These are phyloP conservation scores for Synanceia verrucosa DNA, from an alignment of 2,797 vertebrate genomes.

Conservation along the genomic window DNA sequence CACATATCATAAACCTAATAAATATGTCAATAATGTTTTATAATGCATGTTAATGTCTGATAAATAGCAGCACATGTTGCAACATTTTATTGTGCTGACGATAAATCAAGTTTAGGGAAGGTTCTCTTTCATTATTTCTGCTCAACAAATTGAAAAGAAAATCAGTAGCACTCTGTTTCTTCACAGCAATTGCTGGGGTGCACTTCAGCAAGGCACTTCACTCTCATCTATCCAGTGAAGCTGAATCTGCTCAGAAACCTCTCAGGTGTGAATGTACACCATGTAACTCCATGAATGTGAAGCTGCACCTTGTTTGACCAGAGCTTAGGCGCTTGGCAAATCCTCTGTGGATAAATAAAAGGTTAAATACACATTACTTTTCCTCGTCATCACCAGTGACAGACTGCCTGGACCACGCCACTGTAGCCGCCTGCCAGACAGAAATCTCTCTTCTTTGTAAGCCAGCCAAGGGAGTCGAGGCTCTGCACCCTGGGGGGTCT, in stretches of 20 bases:
- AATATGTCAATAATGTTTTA: background rate
- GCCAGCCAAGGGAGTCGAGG: background rate
- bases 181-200: background rate
- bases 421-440: constrained; percentile 13
- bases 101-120: background rate
- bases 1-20: too few species aligned
- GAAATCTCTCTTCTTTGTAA: constrained; percentile 10
- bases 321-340: constrained; percentile 39
- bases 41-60: background rate
- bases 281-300: constrained; percentile 20
- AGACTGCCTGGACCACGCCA: background rate
- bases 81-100: background rate
- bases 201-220: constrained; percentile 15
- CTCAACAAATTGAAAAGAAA: background rate
- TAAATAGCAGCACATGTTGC: background rate
- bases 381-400: constrained; percentile 30
- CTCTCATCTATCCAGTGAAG: constrained; percentile 17
- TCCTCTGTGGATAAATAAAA: constrained; percentile 38
- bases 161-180: background rate
- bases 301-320: constrained; percentile 27
- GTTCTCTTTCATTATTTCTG: background rate
- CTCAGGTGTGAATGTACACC: constrained; percentile 38
- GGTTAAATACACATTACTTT: constrained; percentile 44
- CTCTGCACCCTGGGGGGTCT: background rate
- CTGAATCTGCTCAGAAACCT: constrained; percentile 18